Conservation (phyloP, 2,797 vertebrate genomes). For the Lycodopsis pacificus region DNA sequence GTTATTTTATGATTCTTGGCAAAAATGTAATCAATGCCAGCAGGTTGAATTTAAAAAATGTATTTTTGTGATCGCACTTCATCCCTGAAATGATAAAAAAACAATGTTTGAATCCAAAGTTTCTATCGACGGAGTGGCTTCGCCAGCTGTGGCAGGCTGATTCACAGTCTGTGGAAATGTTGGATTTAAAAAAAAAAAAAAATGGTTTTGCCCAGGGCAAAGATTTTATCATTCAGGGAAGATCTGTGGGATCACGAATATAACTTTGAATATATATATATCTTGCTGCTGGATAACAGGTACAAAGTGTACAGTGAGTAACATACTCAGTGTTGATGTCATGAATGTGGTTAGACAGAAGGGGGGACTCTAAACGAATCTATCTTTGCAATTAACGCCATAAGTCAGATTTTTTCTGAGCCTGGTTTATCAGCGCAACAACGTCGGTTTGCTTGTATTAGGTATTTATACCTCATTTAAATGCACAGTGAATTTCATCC, state of each 20-base stretch:
- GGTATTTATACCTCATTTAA: neutral
- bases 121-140: neutral
- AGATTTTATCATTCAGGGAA: neutral
- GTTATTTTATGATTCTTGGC: neutral
- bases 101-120: neutral
- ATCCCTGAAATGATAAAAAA: neutral
- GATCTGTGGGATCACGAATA: neutral
- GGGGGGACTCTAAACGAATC: neutral
- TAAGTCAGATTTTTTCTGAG: neutral
- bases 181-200: neutral
- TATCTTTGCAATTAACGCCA: neutral
- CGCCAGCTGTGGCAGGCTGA: neutral
- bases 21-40: neutral
- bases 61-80: neutral
- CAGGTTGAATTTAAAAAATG: neutral
- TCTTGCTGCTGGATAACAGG: neutral
- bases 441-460: neutral
- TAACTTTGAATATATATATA: neutral
- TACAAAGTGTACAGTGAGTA: neutral
- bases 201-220: neutral
- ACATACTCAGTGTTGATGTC: neutral
- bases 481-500: constrained; percentile 11
- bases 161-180: neutral
- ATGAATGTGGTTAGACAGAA: neutral
- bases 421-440: neutral